Base-by-base conservation (phyloP, 2,797 vertebrate species). In the Parauchenoglanis punctatus region DNA sequence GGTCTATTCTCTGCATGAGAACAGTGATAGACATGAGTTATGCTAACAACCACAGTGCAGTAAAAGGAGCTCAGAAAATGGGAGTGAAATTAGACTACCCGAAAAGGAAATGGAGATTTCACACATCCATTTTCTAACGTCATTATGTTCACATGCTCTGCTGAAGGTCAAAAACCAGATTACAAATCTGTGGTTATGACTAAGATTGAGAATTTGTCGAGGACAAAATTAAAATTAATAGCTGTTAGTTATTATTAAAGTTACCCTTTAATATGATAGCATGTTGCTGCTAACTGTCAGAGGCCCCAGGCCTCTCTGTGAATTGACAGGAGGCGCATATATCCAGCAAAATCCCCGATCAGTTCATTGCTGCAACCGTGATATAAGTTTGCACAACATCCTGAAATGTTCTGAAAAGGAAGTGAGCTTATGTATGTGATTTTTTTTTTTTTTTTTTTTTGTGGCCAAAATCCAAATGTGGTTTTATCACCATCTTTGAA, bases 91-190 rank as follows among this genome's bases (percentile, higher is more conserved):
- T 67, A 78, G 12, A 67, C 31, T 61, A 72, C 18, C 52, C 11
- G 13, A 13, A 70, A 85, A 73, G 59, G 72, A 85, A 87, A 77
- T 56, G 40, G 35, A 80, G 82, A 89, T 84, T 89, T 86, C 54
- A 86, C 81, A 73, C 75, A 70, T 80, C 3, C 88, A 52, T 86
- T 89, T 84, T 81, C 46, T 76, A 63, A 84, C 81, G 82, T 85
- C 75, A 81, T 89, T 81, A 89, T 40, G 13, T 5, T 31, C 35
- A 35, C 23, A 20, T 5, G 67, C 59, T 81, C 46, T 49, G 73
- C 61, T 80, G 75, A 63, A 77, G 46, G 73, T 84, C 73, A 78
- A 61, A 80, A 70, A 68, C 52, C 49, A 25, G 35, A n/a, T 40
- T 28, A 49, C 67, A 75, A 88, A 78, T 15, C 28, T 85, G 63